Conservation (phyloP, 2,797 vertebrate species). For the Gouania willdenowi region DNA sequence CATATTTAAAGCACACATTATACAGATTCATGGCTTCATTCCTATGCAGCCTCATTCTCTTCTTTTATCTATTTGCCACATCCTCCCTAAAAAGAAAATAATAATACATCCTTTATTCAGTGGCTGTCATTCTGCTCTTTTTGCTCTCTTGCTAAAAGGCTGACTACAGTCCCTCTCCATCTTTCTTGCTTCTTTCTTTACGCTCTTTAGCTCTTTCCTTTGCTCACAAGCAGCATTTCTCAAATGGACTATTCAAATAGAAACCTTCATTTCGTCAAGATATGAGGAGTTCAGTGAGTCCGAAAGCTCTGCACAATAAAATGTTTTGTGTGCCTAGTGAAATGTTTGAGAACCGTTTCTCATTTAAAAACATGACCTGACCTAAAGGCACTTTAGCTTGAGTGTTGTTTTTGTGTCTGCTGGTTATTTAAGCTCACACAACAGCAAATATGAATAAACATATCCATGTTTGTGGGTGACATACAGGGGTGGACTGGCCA, state of each 20-base stretch:
- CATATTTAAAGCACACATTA: too few relatives aligned
- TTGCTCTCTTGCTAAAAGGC: conserved; percentile 39
- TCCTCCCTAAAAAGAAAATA: too few relatives aligned
- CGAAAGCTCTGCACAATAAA: conserved; percentile 34
- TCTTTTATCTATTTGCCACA: conserved; percentile 34
- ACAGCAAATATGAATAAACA: too few relatives aligned
- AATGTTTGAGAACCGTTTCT: too few relatives aligned
- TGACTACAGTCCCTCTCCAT: conserved; percentile 55
- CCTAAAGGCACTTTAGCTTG: too few relatives aligned
- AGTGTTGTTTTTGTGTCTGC: too few relatives aligned
- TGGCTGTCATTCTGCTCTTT: conserved; percentile 30
- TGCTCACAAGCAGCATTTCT: conserved; percentile 46
- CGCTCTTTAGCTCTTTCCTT: conserved; percentile 33
- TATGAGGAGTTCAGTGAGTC: conserved; percentile 42
- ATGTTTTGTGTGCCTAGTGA: too few relatives aligned
- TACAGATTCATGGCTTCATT: conserved; percentile 28
- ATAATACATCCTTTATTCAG: conserved; percentile 19
- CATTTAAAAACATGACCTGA: too few relatives aligned
- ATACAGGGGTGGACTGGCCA: too few relatives aligned
- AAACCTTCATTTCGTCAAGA: conserved; percentile 51
- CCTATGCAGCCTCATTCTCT: conserved; percentile 19
- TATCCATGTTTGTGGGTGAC: too few relatives aligned
- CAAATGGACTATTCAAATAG: conserved; percentile 61
- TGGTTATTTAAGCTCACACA: too few relatives aligned
- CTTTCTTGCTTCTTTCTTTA: conserved; percentile 33